A percentile compares a stretch with the other conserved stretches of the same genome.
phyloP scores from a whole-genome alignment of 2,888 invertebrate species.

The Drosophila silvestris region DNA sequence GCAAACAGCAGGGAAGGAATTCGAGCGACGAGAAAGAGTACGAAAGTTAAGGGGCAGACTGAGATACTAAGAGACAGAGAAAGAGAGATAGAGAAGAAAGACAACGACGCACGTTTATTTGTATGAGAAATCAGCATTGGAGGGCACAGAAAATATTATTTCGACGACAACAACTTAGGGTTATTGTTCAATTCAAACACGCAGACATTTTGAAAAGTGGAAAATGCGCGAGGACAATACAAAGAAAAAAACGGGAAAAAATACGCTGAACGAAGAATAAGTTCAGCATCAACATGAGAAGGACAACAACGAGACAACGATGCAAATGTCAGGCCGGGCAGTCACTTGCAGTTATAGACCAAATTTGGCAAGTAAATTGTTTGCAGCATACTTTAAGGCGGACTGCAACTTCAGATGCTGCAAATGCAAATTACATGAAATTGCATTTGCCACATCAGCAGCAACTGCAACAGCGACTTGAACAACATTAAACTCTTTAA shows the following conservation, averaged over 20 bases:
- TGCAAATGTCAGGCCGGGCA: slow-evolving; percentile 39
- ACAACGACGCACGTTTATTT: slow-evolving; percentile 60
- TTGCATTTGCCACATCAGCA: slow-evolving; percentile 46
- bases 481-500: slow-evolving; percentile 75
- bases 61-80: background rate
- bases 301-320: slow-evolving; percentile 37
- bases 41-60: background rate
- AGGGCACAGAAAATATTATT: slow-evolving; percentile 77
- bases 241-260: slow-evolving; percentile 27
- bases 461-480: slow-evolving; percentile 15
- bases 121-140: slow-evolving; percentile 75
- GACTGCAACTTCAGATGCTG: slow-evolving; percentile 18
- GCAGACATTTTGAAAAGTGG: slow-evolving; percentile 70
- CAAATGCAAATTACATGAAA: slow-evolving; percentile 48
- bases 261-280: slow-evolving; percentile 16
- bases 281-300: slow-evolving; percentile 34
- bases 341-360: slow-evolving; percentile 69
- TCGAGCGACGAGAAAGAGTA: slow-evolving; percentile 2
- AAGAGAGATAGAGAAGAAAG: slow-evolving; percentile 2
- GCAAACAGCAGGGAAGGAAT: slow-evolving; percentile 33
- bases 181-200: slow-evolving; percentile 78
- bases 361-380: slow-evolving; percentile 64
- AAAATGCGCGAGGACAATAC: slow-evolving; percentile 21
- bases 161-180: slow-evolving; percentile 80
- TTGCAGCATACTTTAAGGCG: slow-evolving; percentile 60